Base-by-base conservation (phyloP, 1,140 invertebrate genomes). In the Drosophila novamexicana region DNA sequence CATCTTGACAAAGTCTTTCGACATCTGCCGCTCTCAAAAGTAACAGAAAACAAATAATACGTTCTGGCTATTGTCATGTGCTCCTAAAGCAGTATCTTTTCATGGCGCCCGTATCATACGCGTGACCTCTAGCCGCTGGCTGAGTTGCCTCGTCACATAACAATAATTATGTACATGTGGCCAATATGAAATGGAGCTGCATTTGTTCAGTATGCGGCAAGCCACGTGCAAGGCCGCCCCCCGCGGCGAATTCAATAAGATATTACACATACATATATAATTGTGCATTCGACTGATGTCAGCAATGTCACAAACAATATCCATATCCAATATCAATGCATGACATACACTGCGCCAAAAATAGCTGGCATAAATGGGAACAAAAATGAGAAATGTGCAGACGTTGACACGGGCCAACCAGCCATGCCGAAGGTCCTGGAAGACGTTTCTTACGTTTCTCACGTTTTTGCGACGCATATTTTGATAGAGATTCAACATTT, bases 91-190 rank as follows among this genome's bases (percentile, higher is more conserved):
- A 32, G 52, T 39, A 22, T 39, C 53, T 71, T 42, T 58, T 52
- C 47, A 32, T 7, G 29, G 14, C n/a, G 18, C 29, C 66, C 53
- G 45, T 40, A 47, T 53, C 69, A 67, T 67, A 54, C 69, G 69
- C 69, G 69, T 72, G 69, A 50, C 69, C 45, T 66, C 39, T 45
- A 18, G 7, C 18, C 34, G 10, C 29, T 12, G 18, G 0, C 50
- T 50, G 12, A n/a, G 9, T 34, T 14, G 16, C 58, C 22, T 22
- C 40, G 18, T 50, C 32, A 50, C 40, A 67, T 45, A 68, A 73
- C 68, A 73, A 73, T 73, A 73, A 73, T 61, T 68, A 68, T 73
- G 70, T 73, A 45, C 64, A 73, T 73, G 64, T 73, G 65, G 63
- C 63, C 63, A 61, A 73, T 67, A 53, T 67, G 63, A 32, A 34